Base-by-base conservation (phyloP, 2,888 invertebrate genomes). In the Erebia epiphron region DNA sequence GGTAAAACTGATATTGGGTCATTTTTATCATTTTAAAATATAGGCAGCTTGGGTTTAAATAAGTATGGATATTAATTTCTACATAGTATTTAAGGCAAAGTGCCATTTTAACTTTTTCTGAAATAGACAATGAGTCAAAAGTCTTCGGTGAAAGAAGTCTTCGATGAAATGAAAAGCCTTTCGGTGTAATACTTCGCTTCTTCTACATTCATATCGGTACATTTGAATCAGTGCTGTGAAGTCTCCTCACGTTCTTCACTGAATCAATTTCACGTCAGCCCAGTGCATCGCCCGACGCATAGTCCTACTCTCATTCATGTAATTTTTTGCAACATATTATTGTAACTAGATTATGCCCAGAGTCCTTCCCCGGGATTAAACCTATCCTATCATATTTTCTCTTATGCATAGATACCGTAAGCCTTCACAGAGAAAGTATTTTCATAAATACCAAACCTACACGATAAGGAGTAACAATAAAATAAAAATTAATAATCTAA, bases 221-320 rank as follows among this genome's bases (percentile, higher is more conserved):
- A 89, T 90, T 91, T 89, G 89, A 87, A 89, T 88, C 83, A 77
- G 73, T 73, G 80, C 86, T 86, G 80, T 81, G 83, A 82, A 92
- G 85, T 86, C 91, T 73, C 76, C 82, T 83, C 92, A 92, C 92
- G 92, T 91, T 84, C 76, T 79, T 79, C 84, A 86, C 87, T 92
- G 91, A 91, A 92, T 92, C 92, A 92, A 91, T 92, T 92, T 88
- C 86, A 83, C 86, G 89, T 89, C 89, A 87, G 87, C 79, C 84
- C 80, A 79, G 83, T 85, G 83, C 82, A 79, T 75, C 71, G 81
- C 84, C 79, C 83, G 84, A 83, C 84, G 76, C 78, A 75, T 77
- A 75, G 78, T 77, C n/a, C n/a, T n/a, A 79, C 77, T 86, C 79
- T 76, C 81, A 76, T 81, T 82, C 76, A 73, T 79, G 79, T 75